A percentile compares a stretch with the other conserved stretches of the same genome.
Evolutionary conservation across 2,113 vertebrate species (phyloP).

Genomic region (Noctilio leporinus): DNA sequence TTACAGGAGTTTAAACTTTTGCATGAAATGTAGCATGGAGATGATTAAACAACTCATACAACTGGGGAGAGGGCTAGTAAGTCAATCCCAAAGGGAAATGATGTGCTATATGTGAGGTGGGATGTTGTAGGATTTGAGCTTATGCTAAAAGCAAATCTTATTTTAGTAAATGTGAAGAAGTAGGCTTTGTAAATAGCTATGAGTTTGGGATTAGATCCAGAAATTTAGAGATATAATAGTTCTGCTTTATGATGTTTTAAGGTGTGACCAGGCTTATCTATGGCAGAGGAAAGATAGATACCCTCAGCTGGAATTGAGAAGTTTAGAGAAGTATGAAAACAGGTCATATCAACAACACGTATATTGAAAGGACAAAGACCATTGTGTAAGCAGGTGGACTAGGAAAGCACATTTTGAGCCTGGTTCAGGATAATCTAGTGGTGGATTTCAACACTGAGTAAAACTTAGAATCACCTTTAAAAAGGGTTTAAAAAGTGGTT

Average conservation of each 20-base stretch:
- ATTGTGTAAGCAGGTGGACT: neutral
- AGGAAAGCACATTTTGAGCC: neutral
- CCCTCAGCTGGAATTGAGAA: neutral
- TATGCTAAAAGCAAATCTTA: neutral
- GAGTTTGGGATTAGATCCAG: neutral
- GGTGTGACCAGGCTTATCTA: neutral
- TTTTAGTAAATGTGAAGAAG: neutral
- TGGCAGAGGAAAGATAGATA: neutral
- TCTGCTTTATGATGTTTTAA: neutral
- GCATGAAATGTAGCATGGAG: neutral
- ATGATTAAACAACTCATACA: neutral
- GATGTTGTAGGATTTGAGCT: neutral
- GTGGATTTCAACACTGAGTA: neutral
- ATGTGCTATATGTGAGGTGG: neutral
- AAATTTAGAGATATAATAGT: neutral
- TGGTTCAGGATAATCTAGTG: neutral
- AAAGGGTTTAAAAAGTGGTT: neutral
- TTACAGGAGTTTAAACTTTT: neutral
- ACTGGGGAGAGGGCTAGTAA: neutral
- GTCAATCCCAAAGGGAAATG: neutral
- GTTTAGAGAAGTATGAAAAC: neutral
- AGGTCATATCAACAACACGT: neutral
- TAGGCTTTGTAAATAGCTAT: no score
- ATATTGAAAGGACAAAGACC: neutral
- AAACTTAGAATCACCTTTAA: neutral